These are phyloP conservation scores for Achlya flavicornis DNA, from an alignment of 2,888 invertebrate genomes.

Conservation along the genomic window DNA sequence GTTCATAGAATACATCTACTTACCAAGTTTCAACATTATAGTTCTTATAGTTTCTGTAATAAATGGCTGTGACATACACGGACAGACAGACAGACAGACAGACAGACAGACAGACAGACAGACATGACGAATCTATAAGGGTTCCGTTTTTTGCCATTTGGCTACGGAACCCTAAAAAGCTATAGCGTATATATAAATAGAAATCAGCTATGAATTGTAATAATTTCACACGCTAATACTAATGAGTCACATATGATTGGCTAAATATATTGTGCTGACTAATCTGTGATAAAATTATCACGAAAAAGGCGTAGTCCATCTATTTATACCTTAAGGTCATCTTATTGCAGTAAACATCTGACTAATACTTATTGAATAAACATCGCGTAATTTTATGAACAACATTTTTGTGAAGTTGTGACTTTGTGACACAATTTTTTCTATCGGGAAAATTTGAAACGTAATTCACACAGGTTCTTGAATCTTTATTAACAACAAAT, in stretches of 20 bases:
- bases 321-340: not conserved
- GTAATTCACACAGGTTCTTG: not conserved
- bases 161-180: not conserved
- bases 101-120: too few relatives aligned
- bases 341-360: not conserved
- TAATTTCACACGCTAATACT: not conserved
- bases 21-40: too few relatives aligned
- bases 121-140: too few relatives aligned
- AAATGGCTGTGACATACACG: too few relatives aligned
- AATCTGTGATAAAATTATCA: not conserved
- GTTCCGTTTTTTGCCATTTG: too few relatives aligned
- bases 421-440: slow-evolving; percentile 7
- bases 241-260: not conserved
- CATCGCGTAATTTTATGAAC: not conserved
- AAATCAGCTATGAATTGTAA: not conserved
- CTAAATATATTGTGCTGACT: not conserved
- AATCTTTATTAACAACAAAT: too few relatives aligned
- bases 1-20: too few relatives aligned
- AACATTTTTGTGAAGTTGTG: not conserved
- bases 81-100: too few relatives aligned
- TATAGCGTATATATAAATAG: not conserved
- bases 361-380: not conserved
- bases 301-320: not conserved
- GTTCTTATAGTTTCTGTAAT: too few relatives aligned
- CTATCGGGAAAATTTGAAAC: not conserved